Evolutionary conservation across 2,113 vertebrate genomes (phyloP).

Genomic region (Cettia cetti): DNA sequence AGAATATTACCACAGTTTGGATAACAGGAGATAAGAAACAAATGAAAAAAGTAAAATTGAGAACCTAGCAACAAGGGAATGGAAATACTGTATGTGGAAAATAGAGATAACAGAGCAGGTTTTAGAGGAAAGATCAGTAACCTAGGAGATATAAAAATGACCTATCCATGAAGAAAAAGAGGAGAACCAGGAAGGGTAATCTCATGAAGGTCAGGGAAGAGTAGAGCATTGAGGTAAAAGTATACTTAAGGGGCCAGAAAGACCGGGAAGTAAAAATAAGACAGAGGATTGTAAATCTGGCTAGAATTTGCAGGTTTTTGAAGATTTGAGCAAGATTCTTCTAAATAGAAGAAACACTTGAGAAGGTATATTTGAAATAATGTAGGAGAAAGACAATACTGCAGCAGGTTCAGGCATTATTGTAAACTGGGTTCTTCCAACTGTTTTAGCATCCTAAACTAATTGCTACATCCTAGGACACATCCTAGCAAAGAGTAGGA

Average conservation of each 20-base stretch:
- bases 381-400: not conserved
- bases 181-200: not conserved
- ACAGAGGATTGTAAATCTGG: not conserved
- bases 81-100: not conserved
- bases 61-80: not conserved
- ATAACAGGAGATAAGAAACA: not conserved
- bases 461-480: not conserved
- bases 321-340: not conserved
- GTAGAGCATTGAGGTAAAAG: not conserved
- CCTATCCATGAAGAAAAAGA: rapidly evolving
- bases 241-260: not conserved
- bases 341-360: not conserved
- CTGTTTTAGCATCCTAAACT: not conserved
- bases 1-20: not conserved
- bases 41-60: not conserved
- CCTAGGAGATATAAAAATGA: not conserved
- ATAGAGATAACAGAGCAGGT: not conserved
- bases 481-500: not conserved
- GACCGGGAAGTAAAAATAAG: not conserved
- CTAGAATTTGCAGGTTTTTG: not conserved
- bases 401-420: not conserved
- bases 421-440: not conserved
- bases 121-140: not conserved
- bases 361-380: not conserved
- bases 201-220: not conserved